These are phyloP conservation scores for Oryzias sinensis DNA, from an alignment of 2,797 vertebrate genomes.

Conservation along the genomic window DNA sequence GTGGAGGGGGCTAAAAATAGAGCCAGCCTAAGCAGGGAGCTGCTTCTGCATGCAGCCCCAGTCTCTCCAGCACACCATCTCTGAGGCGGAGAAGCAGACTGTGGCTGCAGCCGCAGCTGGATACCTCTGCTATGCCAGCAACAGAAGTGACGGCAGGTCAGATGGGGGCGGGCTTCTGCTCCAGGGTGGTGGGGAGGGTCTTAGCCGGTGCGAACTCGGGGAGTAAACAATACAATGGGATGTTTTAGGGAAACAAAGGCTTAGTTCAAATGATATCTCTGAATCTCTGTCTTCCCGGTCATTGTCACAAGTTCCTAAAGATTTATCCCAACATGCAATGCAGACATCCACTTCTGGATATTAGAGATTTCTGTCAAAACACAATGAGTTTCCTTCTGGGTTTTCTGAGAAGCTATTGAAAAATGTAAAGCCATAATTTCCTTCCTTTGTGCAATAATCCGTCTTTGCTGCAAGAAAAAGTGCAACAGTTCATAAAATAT, in stretches of 20 bases:
- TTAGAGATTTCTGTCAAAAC: slow-evolving; percentile 17
- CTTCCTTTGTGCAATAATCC: slow-evolving; percentile 12
- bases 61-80: slow-evolving; percentile 69
- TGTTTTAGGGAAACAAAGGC: slow-evolving; percentile 71
- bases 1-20: slow-evolving; percentile 71
- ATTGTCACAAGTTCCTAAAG: slow-evolving; percentile 9
- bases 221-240: slow-evolving; percentile 73
- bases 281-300: slow-evolving; percentile 38
- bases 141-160: slow-evolving; percentile 54
- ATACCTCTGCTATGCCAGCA: slow-evolving; percentile 60
- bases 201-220: slow-evolving; percentile 40
- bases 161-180: slow-evolving; percentile 56
- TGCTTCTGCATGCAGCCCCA: slow-evolving; percentile 78
- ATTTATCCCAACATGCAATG: slow-evolving; percentile 10
- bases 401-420: slow-evolving; percentile 15
- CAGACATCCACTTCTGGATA: slow-evolving; percentile 16
- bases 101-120: slow-evolving; percentile 47
- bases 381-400: neutral
- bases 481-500: too few species aligned
- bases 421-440: slow-evolving; percentile 5
- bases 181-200: slow-evolving; percentile 40
- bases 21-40: slow-evolving; percentile 70
- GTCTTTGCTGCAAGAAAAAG: neutral
- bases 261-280: slow-evolving; percentile 53
- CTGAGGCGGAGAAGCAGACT: slow-evolving; percentile 57